Evolutionary conservation across 2,113 vertebrate genomes (phyloP), one percentile per base, ranked within the genome.

Genomic region (Cyprinodon brontotheroides): DNA sequence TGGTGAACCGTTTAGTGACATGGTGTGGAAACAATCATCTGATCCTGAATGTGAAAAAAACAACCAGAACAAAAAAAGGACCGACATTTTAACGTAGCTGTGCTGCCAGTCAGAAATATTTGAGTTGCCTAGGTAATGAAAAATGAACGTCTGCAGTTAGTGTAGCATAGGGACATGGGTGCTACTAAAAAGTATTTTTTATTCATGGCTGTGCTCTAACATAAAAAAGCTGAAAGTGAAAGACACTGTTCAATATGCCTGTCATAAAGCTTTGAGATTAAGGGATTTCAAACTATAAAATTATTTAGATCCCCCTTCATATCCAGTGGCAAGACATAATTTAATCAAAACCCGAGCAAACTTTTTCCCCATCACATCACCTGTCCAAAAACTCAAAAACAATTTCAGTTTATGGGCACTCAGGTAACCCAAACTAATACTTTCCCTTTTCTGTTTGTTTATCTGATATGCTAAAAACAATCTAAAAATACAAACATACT

Each of bases 111-210:
- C 17, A 53, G 50, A 20, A 8, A 22, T 4, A 39, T 61, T 38
- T n/a, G 71, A 45, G 76, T 83, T 73, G 70, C 63, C 75, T 2
- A 79, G 70, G 82, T 74, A 84, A 85, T 71, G 1, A 74, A 79
- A 53, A 53, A 7, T 53, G 20, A 53, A 53, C 17, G 47, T 45
- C 68, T 38, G 70, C 20, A 14, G 41, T 15, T 47, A 0, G 63
- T 68, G 65, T 57, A 11, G 64, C 39, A 48, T 53, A 40, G 59
- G 39, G 64, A 68, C 29, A 36, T 2, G 61, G 72, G 71, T 22
- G 15, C 39, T n/a, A 4, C 0, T 38, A 41, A 65, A 61, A 39
- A 40, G 38, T 61, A 62, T 75, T 76, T 29, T 65, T 61, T 67
- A 81, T 84, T 74, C 78, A 80, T 47, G 50, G 70, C 20, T 65